Evolutionary conservation across 2,888 invertebrate species (phyloP).

Genomic region (Parnassius smintheus): DNA sequence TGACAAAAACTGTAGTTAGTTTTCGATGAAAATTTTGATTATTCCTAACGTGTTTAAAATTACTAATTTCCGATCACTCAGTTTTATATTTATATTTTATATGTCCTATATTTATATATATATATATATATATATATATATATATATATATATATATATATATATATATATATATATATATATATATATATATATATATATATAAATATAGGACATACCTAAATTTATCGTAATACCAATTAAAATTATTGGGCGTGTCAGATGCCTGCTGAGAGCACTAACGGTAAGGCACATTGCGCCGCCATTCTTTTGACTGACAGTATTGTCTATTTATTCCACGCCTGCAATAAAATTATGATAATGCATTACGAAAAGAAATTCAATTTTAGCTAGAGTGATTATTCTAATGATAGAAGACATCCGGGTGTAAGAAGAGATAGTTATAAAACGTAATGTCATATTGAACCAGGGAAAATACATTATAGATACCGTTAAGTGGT

Average conservation of each 20-base stretch:
- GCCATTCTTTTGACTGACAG: neutral
- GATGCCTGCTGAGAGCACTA: slow-evolving; percentile 19
- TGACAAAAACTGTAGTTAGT: neutral
- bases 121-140: too few relatives aligned
- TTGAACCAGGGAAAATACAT: too few relatives aligned
- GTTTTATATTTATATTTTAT: too few relatives aligned
- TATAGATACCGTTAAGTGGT: too few relatives aligned
- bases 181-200: too few relatives aligned
- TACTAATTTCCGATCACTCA: neutral
- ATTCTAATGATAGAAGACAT: neutral
- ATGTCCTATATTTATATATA: too few relatives aligned
- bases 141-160: too few relatives aligned
- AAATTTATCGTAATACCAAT: slow-evolving; percentile 3
- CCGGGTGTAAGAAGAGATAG: neutral
- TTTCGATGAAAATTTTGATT: neutral
- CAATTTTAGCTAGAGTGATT: slow-evolving; percentile 2
- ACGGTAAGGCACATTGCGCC: slow-evolving; percentile 8
- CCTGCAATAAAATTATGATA: slow-evolving; percentile 1
- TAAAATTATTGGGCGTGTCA: neutral
- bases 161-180: too few relatives aligned
- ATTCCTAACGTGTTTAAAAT: neutral
- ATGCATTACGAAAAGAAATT: neutral
- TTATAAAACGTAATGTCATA: too few relatives aligned
- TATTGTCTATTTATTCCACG: slow-evolving; percentile 9
- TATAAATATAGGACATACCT: slow-evolving; percentile 14